These are phyloP conservation scores for Siniperca obscura DNA, from an alignment of 2,797 vertebrate species.

Conservation along the genomic window DNA sequence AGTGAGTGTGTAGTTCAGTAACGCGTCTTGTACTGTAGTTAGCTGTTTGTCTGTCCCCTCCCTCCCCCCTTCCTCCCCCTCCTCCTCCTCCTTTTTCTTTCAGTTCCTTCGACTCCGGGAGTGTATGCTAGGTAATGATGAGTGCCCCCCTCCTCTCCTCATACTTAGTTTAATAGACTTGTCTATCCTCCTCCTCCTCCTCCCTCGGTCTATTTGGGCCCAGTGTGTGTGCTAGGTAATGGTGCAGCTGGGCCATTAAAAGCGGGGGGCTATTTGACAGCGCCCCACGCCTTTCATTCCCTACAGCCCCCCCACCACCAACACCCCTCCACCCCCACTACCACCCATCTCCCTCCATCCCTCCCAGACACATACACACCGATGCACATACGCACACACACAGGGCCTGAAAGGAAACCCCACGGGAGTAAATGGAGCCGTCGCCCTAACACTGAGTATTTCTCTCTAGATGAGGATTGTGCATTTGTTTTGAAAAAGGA, in stretches of 20 bases:
- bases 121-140: conserved; percentile 71
- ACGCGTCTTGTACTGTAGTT: conserved; percentile 61
- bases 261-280: conserved; percentile 83
- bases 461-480: conserved; percentile 84
- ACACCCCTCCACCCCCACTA: too few species aligned
- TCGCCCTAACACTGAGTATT: conserved; percentile 76
- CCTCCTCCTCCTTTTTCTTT: conserved; percentile 44
- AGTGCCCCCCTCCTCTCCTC: conserved; percentile 46
- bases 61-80: conserved; percentile 6
- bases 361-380: conserved; percentile 14
- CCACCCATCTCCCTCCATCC: too few species aligned
- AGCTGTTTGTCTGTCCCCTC: conserved; percentile 49
- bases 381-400: conserved; percentile 32
- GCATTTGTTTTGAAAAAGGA: conserved; percentile 77
- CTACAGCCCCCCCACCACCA: conserved; percentile 10
- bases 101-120: conserved; percentile 36
- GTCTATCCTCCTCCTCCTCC: conserved; percentile 67
- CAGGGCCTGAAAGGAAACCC: conserved; percentile 70
- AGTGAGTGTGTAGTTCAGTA: conserved; percentile 49
- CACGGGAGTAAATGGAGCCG: conserved; percentile 84
- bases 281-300: conserved; percentile 78
- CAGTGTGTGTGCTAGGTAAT: conserved; percentile 83
- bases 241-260: conserved; percentile 82
- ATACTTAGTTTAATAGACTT: conserved; percentile 77
- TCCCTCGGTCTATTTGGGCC: conserved; percentile 74